These are phyloP conservation scores for Caenorhabditis doughertyi DNA, from an alignment of 2,888 invertebrate species.

Conservation along the genomic window DNA sequence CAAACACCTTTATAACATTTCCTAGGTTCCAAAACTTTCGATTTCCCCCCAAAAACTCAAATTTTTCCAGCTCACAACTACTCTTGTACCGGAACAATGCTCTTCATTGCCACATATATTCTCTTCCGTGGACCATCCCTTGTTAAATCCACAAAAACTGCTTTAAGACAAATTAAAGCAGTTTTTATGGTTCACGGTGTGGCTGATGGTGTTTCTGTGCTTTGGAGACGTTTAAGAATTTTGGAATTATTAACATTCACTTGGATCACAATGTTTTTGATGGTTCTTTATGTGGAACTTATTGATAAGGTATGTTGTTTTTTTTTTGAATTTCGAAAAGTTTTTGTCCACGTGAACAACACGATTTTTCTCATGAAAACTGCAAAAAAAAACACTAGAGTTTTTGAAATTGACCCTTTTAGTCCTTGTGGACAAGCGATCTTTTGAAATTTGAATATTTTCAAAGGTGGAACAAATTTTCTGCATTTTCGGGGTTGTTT, in stretches of 20 bases:
- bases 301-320: constrained; percentile 78
- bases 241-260: constrained; percentile 85
- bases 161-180: constrained; percentile 74
- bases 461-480: neutral
- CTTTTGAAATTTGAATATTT: neutral
- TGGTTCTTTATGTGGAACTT: constrained; percentile 83
- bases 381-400: no score
- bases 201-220: constrained; percentile 75
- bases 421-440: no score
- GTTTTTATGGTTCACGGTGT: constrained; percentile 82
- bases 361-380: no score
- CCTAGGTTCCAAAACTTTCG: no score
- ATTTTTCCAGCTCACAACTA: constrained; percentile 84
- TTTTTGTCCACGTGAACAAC: neutral
- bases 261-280: constrained; percentile 84
- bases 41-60: no score
- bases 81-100: constrained; percentile 83
- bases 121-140: constrained; percentile 83
- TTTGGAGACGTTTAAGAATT: constrained; percentile 84
- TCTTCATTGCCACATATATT: constrained; percentile 83
- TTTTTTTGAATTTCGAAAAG: neutral
- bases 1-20: no score
- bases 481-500: no score
- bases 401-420: no score
- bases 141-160: constrained; percentile 80